Base-by-base conservation (phyloP, 1,140 invertebrate species). In the Dufourea novaeangliae region DNA sequence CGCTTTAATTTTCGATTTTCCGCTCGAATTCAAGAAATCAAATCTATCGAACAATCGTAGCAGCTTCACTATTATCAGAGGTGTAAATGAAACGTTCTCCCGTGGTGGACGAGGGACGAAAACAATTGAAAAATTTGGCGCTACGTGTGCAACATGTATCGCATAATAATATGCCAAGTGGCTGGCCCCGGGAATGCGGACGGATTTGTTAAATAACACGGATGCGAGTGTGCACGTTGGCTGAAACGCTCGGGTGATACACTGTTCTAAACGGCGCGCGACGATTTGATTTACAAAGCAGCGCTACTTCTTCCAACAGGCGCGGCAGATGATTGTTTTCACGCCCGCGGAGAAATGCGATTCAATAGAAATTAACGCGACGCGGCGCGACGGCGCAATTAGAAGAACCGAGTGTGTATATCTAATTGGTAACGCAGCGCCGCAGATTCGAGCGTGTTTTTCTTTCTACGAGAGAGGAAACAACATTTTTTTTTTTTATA, bases 291-390 rank as follows among this genome's bases (percentile, higher is more conserved):
- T 75, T 57, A 75, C 64, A 69, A 76, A 69, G 66, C 64, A 76
- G 66, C 29, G 64, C 54, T 76, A 76, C 64, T 69, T 76, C 64
- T 57, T 75, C 27, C 64, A 69, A 29, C 29, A n/a, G 20, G 37
- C 34, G 29, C 32, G 8, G 22, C 41, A 20, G 56, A 75, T 77
- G 68, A 81, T 62, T 67, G 71, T 83, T 83, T 83, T 82, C 74
- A 68, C 79, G 82, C 74, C 63, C 50, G 61, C 62, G 50, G 46
- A 71, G 54, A 57, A 74, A 68, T 34, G 54, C 27, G 37, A 73
- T 64, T 54, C 52, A 37, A 8, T 20, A 66, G 32, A n/a, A n/a
- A n/a, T n/a, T n/a, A 74, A 70, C 25, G 61, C 34, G 41, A 69
- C 37, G 27, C 56, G 25, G 4, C 12, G 46, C 29, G 12, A 50